Conservation (phyloP, 2,888 invertebrate genomes). For the Petrophora chlorosata region DNA sequence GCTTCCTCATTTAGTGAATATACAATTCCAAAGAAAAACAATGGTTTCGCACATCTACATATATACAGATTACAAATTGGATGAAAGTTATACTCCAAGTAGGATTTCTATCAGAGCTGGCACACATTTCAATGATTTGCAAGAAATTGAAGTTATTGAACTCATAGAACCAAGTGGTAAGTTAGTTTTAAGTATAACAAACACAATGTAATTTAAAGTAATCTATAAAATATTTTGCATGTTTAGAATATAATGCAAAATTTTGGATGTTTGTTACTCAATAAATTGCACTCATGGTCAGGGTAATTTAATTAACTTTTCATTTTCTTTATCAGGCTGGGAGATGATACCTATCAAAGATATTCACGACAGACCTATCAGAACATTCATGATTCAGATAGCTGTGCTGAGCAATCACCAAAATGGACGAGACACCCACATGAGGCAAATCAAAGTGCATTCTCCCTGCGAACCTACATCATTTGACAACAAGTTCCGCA, state of each 20-base stretch:
- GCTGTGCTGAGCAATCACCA: slow-evolving; percentile 99
- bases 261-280: too few relatives aligned
- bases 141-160: slow-evolving; percentile 97
- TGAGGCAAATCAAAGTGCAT: slow-evolving; percentile 98
- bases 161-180: slow-evolving; percentile 94
- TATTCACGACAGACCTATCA: slow-evolving; percentile 92
- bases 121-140: slow-evolving; percentile 97
- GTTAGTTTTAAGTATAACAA: too few relatives aligned
- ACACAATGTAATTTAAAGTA: too few relatives aligned
- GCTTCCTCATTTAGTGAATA: slow-evolving; percentile 98
- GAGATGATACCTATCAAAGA: slow-evolving; percentile 96
- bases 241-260: too few relatives aligned
- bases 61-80: slow-evolving; percentile 98
- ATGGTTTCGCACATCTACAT: slow-evolving; percentile 97
- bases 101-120: slow-evolving; percentile 96
- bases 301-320: background rate
- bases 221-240: too few relatives aligned
- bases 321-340: slow-evolving; percentile 88
- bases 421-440: slow-evolving; percentile 99
- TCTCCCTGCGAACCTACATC: slow-evolving; percentile 90
- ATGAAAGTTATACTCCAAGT: slow-evolving; percentile 99
- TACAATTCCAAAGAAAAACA: slow-evolving; percentile 97
- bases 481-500: slow-evolving; percentile 87
- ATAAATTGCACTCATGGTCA: background rate
- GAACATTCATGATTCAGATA: slow-evolving; percentile 98